These are phyloP conservation scores for Coptodon rendalli DNA, from an alignment of 2,113 vertebrate species.

Conservation along the genomic window DNA sequence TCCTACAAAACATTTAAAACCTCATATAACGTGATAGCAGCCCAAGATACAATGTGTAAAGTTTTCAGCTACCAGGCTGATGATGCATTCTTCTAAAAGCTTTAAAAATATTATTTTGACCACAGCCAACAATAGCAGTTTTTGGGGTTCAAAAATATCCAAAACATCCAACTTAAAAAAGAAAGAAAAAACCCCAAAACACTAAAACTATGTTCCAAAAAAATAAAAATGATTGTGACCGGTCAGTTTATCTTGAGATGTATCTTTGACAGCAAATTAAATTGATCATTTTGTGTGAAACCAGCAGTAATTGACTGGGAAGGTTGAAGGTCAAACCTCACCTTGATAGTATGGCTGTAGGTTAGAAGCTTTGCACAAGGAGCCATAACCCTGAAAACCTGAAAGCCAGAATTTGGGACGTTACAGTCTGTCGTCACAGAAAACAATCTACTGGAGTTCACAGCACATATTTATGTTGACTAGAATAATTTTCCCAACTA, in stretches of 20 bases:
- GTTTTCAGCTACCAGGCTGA: not conserved
- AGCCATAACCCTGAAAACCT: not conserved
- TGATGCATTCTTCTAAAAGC: not conserved
- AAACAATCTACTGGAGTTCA: not conserved
- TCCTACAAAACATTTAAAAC: not conserved
- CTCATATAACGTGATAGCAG: not conserved
- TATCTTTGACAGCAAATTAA: not conserved
- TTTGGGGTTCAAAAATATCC: not conserved
- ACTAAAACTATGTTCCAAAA: not conserved
- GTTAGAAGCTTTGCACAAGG: not conserved
- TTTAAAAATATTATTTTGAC: not conserved
- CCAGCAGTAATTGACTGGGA: not conserved
- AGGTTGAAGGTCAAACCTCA: not conserved
- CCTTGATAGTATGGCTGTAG: not conserved
- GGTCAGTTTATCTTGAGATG: not conserved
- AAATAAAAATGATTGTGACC: accelerated
- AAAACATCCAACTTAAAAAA: not conserved
- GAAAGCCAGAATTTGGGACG: not conserved
- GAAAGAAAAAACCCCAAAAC: accelerated
- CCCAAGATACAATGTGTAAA: not conserved
- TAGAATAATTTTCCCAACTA: not conserved
- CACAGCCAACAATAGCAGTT: not conserved
- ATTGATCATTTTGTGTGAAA: not conserved
- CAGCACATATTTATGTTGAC: not conserved
- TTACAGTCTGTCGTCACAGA: not conserved